Percentiles rank a stretch among this genome's conserved stretches.
phyloP scores from a whole-genome alignment of 2,797 vertebrate genomes.

The Mormyrops attenuatus region DNA sequence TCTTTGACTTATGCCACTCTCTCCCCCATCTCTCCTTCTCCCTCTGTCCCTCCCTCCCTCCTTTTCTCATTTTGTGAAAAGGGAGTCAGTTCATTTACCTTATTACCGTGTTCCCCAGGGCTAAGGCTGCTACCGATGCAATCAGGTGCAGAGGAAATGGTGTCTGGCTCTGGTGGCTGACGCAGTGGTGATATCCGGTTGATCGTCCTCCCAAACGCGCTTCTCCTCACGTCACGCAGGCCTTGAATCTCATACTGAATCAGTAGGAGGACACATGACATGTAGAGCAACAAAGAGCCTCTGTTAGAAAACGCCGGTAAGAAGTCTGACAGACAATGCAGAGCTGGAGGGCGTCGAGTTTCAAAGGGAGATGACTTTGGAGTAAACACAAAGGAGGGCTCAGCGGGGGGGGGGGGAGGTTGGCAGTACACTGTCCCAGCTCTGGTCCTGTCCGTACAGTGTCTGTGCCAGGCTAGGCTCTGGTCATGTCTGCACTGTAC shows the following conservation, averaged over 20 bases:
- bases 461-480: neutral
- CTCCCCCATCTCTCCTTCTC: neutral
- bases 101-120: conserved; percentile 48
- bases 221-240: neutral
- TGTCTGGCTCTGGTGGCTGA: conserved; percentile 42
- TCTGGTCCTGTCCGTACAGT: neutral
- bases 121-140: conserved; percentile 40
- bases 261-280: neutral
- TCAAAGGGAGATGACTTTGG: neutral
- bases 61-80: conserved; percentile 28
- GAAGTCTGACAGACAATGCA: neutral
- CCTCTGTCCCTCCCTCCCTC: neutral
- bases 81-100: conserved; percentile 53
- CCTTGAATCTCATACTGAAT: neutral
- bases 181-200: conserved; percentile 39
- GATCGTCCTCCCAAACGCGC: conserved; percentile 20
- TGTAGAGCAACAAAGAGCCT: neutral
- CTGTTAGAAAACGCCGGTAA: neutral
- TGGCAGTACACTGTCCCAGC: neutral
- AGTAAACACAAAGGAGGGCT: neutral
- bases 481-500: neutral
- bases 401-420: neutral
- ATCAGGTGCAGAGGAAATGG: conserved; percentile 39
- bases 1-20: neutral
- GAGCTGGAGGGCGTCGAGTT: neutral